Conservation (phyloP, 2,888 invertebrate genomes). For the Lissonota sp. region DNA sequence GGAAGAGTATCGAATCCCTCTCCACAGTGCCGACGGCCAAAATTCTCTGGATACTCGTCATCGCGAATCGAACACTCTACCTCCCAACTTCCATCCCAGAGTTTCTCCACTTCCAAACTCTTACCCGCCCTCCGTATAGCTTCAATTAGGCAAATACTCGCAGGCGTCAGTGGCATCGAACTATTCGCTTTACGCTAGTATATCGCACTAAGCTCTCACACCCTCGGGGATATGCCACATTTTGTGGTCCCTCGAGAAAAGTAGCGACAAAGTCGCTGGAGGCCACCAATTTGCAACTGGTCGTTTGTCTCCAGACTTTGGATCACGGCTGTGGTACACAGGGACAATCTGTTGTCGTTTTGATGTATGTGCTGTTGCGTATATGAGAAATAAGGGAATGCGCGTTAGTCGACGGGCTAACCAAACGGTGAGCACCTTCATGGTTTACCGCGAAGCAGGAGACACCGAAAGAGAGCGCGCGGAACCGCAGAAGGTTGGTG, state of each 20-base stretch:
- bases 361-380: background rate
- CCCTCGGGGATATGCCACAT: background rate
- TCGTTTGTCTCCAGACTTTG: background rate
- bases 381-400: background rate
- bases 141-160: constrained; percentile 28
- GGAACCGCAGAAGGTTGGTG: background rate
- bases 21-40: background rate
- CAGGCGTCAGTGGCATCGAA: constrained; percentile 21
- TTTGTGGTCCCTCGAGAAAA: too few species aligned
- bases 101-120: constrained; percentile 15
- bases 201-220: background rate
- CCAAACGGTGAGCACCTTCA: background rate
- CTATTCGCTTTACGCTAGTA: background rate
- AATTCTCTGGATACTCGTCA: background rate
- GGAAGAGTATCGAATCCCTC: constrained; percentile 28
- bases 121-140: constrained; percentile 18
- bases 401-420: background rate
- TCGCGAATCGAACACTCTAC: background rate
- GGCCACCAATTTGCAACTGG: background rate
- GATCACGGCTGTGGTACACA: background rate
- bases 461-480: background rate
- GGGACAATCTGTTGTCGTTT: background rate
- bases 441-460: background rate
- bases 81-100: background rate
- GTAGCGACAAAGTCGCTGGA: background rate